Conservation (phyloP, 1,140 invertebrate species). For the Dryas iulia region DNA sequence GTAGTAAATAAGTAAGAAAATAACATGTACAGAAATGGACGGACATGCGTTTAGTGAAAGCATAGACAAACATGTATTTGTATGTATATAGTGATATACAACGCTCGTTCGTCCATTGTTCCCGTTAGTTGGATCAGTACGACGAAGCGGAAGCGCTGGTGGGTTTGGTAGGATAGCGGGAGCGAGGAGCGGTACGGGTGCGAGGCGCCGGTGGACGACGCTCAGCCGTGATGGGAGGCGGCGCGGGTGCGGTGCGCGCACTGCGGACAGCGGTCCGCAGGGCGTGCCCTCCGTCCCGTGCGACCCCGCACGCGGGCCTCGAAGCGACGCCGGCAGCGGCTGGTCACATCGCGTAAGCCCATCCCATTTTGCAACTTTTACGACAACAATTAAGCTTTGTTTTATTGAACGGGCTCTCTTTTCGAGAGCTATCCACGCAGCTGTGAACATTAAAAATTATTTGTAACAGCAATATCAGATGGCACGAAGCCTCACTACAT, state of each 20-base stretch:
- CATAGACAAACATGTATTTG: background rate
- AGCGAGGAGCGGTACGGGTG: conserved; percentile 34
- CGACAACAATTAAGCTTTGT: conserved; percentile 82
- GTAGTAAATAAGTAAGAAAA: conserved; percentile 55
- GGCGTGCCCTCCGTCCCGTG: conserved; percentile 64
- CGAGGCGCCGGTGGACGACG: conserved; percentile 59
- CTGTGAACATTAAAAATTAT: conserved; percentile 78
- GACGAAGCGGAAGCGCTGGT: conserved; percentile 72
- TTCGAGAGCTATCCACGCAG: conserved; percentile 66
- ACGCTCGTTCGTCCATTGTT: conserved; percentile 70
- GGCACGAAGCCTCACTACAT: conserved; percentile 7
- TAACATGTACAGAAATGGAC: conserved; percentile 57
- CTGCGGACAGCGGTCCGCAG: conserved; percentile 47
- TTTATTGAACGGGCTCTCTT: conserved; percentile 56
- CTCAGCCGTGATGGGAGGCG: conserved; percentile 62
- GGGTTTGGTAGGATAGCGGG: conserved; percentile 35
- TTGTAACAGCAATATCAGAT: conserved; percentile 30
- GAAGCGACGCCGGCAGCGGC: conserved; percentile 77
- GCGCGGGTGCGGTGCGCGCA: conserved; percentile 63
- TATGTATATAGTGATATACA: background rate
- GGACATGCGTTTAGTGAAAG: conserved; percentile 54
- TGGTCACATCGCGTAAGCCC: conserved; percentile 85
- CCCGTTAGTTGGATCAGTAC: conserved; percentile 72
- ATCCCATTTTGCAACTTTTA: conserved; percentile 81
- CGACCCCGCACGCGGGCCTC: conserved; percentile 75